A percentile compares a stretch with the other conserved stretches of the same genome.
phyloP scores from a whole-genome alignment of 2,113 vertebrate species.

The Philantomba maxwellii region DNA sequence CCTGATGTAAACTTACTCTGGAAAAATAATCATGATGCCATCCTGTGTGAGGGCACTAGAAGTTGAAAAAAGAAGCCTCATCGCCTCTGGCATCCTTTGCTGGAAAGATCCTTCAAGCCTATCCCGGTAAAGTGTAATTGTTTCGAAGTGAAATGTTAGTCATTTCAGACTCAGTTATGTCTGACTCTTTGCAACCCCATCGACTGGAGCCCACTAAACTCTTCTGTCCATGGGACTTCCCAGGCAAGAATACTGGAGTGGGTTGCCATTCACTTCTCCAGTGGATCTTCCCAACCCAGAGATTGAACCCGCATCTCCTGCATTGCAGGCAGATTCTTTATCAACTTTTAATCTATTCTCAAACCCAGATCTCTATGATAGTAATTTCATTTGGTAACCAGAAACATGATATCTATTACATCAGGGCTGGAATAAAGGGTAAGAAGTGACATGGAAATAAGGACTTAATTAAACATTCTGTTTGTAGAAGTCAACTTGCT shows the following conservation, averaged over 20 bases:
- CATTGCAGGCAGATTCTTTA: neutral
- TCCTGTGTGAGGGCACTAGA: neutral
- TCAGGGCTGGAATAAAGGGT: neutral
- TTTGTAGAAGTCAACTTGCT: neutral
- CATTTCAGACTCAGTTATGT: neutral
- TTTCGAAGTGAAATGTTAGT: neutral
- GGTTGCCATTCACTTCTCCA: neutral
- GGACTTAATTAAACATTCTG: neutral
- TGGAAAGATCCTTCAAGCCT: neutral
- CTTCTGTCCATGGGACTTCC: neutral
- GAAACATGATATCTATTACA: neutral
- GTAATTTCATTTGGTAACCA: neutral
- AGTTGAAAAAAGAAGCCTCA: neutral
- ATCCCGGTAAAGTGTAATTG: neutral
- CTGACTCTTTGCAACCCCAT: neutral
- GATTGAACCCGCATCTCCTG: fast-evolving
- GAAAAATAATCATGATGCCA: neutral
- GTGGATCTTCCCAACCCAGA: neutral
- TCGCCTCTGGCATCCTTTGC: neutral
- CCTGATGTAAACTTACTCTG: neutral
- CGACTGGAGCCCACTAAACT: neutral
- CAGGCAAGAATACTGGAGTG: neutral
- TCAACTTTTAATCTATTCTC: neutral
- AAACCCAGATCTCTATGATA: neutral
- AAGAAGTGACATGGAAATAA: neutral